Conservation (phyloP, 2,113 vertebrate species). For the Excalfactoria chinensis region DNA sequence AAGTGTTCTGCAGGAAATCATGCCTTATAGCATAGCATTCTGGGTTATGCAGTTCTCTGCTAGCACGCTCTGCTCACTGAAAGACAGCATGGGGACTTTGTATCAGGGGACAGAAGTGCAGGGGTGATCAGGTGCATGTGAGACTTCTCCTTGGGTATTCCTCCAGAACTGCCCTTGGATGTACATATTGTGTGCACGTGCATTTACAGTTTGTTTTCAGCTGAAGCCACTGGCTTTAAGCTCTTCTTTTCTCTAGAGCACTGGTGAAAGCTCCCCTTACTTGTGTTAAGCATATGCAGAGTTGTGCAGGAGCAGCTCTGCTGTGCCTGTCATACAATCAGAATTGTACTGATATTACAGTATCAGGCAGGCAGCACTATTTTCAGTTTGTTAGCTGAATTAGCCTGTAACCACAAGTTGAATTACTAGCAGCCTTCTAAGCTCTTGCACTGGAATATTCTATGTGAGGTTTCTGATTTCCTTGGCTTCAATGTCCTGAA, state of each 20-base stretch:
- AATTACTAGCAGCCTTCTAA: not conserved
- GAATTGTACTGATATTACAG: not conserved
- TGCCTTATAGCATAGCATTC: not conserved
- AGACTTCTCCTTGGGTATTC: not conserved
- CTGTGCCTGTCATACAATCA: not conserved
- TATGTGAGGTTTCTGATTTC: not conserved
- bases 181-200: fast-evolving
- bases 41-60: not conserved
- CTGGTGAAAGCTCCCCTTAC: not conserved
- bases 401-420: not conserved
- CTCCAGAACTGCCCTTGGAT: not conserved
- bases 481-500: not conserved
- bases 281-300: not conserved
- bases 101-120: not conserved
- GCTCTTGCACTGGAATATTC: not conserved
- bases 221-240: not conserved
- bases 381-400: not conserved
- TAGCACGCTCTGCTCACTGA: fast-evolving
- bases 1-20: not conserved
- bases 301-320: not conserved
- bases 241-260: not conserved
- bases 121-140: fast-evolving
- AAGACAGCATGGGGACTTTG: not conserved
- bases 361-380: not conserved
- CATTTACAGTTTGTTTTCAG: not conserved